Evolutionary conservation across 2,113 vertebrate species (phyloP), one percentile per base, ranked within the genome.

Genomic region (Zosterops borbonicus): DNA sequence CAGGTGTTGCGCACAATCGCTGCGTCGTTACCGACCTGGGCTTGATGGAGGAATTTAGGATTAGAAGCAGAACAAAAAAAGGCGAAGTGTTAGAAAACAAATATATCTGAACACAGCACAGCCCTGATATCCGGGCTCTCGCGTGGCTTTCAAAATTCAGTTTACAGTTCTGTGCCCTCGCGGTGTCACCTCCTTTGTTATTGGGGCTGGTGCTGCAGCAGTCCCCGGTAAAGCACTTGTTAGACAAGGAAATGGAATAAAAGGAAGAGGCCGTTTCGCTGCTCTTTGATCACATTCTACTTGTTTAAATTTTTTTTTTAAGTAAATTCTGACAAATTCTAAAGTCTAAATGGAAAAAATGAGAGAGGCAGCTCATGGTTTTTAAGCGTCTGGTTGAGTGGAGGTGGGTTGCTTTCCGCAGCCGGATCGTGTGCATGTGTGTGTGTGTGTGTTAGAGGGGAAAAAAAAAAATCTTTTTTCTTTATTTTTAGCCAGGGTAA

Each of bases 151-250:
- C 91, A 94, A 94, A 97, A 96, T 96, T 87, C 92, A 71, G 85
- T 94, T 97, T 95, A 93, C 90, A 85, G 83, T 83, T 69, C 77
- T 60, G 79, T 60, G 81, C 50, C 90, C 88, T 78, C 49, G 25
- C 63, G 46, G 96, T 94, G 96, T 97, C 96, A 94, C 96, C 95
- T 96, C 96, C 96, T 95, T 97, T 97, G 97, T 97, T 96, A 83
- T 83, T 96, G 96, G 95, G 96, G 94, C 96, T 83, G 58, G 58
- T 39, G 89, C 52, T 92, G 91, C 92, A 77, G 82, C 89, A 85
- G 87, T 90, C 95, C 94, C 94, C 41, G 53, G 86, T 80, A 92
- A 92, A 96, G 95, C 97, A 96, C 97, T 96, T 97, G 95, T 96
- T 94, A 80, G 93, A 97, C 93, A 93, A 94, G 97, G 84, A 94